Percentiles rank a stretch among this genome's conserved stretches.
phyloP scores from a whole-genome alignment of 2,888 invertebrate species.

The Caenorhabditis sulstoni region DNA sequence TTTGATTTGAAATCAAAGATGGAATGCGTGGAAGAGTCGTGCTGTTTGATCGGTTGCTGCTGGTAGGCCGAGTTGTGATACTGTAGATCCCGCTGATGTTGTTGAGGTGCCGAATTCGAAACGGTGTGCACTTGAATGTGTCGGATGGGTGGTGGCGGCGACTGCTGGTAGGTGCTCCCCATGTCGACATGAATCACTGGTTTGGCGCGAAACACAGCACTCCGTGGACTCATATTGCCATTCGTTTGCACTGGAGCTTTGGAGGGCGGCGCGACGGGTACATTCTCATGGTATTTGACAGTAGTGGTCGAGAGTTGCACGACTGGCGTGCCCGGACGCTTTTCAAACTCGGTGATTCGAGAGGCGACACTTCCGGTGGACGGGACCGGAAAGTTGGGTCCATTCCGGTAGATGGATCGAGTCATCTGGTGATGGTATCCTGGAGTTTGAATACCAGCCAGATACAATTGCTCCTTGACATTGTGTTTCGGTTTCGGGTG shows the following conservation, averaged over 20 bases:
- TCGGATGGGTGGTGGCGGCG: constrained; percentile 46
- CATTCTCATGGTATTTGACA: constrained; percentile 51
- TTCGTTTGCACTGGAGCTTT: constrained; percentile 52
- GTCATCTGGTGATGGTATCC: constrained; percentile 31
- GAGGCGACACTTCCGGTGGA: constrained; percentile 76
- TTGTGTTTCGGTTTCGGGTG: constrained; percentile 80
- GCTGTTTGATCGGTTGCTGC: constrained; percentile 36
- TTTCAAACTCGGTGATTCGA: constrained; percentile 77
- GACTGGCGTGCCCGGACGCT: constrained; percentile 73
- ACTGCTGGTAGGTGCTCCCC: constrained; percentile 52
- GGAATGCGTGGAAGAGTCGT: constrained; percentile 54
- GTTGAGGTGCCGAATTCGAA: constrained; percentile 21
- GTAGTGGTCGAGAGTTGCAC: constrained; percentile 56
- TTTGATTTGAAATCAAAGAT: constrained; percentile 62
- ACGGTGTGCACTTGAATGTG: constrained; percentile 55
- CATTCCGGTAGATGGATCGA: constrained; percentile 48
- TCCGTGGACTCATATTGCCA: constrained; percentile 74
- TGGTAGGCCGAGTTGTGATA: constrained; percentile 4
- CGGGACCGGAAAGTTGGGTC: constrained; percentile 77
- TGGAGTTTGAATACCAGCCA: constrained; percentile 61
- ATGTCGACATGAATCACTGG: constrained; percentile 78
- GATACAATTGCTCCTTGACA: constrained; percentile 78
- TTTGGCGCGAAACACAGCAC: constrained; percentile 78
- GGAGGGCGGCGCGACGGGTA: constrained; percentile 52
- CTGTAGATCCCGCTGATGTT: constrained; percentile 1